Conservation (phyloP, 1,140 invertebrate genomes). For the Papilio dardanus region DNA sequence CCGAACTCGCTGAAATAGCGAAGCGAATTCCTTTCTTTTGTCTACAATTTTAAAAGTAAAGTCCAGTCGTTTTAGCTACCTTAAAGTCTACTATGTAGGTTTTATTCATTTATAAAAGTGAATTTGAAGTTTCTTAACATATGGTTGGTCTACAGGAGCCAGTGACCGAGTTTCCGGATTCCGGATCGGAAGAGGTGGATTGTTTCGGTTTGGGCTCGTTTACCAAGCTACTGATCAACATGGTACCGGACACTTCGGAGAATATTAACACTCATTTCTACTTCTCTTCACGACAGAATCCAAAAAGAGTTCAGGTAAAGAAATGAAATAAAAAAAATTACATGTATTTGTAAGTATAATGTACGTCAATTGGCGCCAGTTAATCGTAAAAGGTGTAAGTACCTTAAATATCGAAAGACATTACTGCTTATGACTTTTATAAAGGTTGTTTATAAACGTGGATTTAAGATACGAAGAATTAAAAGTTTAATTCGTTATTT, state of each 20-base stretch:
- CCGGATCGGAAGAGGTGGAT: conserved; percentile 59
- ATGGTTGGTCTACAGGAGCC: conserved; percentile 45
- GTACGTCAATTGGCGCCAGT: no score
- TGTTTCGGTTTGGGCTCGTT: conserved; percentile 67
- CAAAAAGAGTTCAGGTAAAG: conserved; percentile 61
- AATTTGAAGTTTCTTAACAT: not conserved
- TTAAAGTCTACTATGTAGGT: not conserved
- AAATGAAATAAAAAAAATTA: no score
- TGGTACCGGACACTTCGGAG: conserved; percentile 61
- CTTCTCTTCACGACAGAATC: conserved; percentile 60
- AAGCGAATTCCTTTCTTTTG: not conserved
- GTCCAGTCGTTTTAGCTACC: not conserved
- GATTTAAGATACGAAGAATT: no score
- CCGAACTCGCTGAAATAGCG: no score
- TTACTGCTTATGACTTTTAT: no score
- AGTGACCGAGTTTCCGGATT: conserved; percentile 49
- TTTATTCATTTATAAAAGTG: not conserved
- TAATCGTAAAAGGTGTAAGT: no score
- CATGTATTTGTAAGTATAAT: no score
- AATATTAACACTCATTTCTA: conserved; percentile 70
- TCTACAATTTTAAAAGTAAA: not conserved
- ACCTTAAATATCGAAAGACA: no score
- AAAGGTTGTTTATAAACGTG: no score
- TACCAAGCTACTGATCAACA: conserved; percentile 56
- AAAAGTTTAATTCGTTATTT: no score